phyloP scores from a whole-genome alignment of 2,888 invertebrate genomes.

The Chrysolina haemoptera region DNA sequence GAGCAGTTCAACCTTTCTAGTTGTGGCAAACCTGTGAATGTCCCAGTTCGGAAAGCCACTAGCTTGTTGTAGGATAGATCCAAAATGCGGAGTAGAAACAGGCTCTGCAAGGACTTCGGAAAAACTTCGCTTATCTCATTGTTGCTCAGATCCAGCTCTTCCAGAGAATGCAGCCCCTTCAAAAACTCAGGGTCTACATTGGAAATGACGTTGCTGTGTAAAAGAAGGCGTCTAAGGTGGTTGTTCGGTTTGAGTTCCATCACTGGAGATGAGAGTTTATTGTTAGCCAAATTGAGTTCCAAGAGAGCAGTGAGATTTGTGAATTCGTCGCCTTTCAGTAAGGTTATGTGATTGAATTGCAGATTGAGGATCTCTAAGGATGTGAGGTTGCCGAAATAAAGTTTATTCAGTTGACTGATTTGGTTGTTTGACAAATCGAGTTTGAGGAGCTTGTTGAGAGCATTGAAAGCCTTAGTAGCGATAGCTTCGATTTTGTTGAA shows the following conservation, averaged over 20 bases:
- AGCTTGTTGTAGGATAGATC: slow-evolving; percentile 62
- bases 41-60: slow-evolving; percentile 59
- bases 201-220: slow-evolving; percentile 61
- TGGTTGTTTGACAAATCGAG: slow-evolving; percentile 62
- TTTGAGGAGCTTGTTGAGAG: slow-evolving; percentile 57
- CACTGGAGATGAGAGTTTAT: slow-evolving; percentile 55
- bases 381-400: slow-evolving; percentile 54
- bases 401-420: slow-evolving; percentile 53
- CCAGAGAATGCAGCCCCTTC: slow-evolving; percentile 59
- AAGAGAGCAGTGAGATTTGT: slow-evolving; percentile 58
- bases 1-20: slow-evolving; percentile 63
- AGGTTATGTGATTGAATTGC: slow-evolving; percentile 58
- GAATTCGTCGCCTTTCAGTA: slow-evolving; percentile 59
- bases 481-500: slow-evolving; percentile 61
- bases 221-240: slow-evolving; percentile 56
- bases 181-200: slow-evolving; percentile 57
- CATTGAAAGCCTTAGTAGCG: slow-evolving; percentile 60
- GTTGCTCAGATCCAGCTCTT: slow-evolving; percentile 61
- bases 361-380: slow-evolving; percentile 59
- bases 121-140: slow-evolving; percentile 59
- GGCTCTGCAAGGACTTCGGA: slow-evolving; percentile 56
- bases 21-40: slow-evolving; percentile 64
- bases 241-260: slow-evolving; percentile 52
- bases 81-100: slow-evolving; percentile 59
- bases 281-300: slow-evolving; percentile 59